Evolutionary conservation across 2,797 vertebrate species (phyloP).

Genomic region (Micrastur ruficollis): DNA sequence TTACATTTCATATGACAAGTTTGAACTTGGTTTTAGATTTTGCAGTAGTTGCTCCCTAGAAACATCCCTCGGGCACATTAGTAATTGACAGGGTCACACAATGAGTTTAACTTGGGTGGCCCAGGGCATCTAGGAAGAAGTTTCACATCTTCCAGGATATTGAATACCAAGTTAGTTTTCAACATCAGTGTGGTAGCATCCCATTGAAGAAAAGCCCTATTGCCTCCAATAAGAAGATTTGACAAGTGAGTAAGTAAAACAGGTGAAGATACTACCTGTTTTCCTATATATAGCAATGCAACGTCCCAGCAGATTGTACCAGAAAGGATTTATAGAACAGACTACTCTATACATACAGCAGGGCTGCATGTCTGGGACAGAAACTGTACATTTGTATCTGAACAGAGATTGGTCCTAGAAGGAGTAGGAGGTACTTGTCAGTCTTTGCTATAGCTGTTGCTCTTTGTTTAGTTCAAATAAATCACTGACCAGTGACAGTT

Average conservation of each 20-base stretch:
- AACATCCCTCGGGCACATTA: neutral
- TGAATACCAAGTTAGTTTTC: neutral
- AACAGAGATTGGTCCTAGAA: neutral
- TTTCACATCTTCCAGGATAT: neutral
- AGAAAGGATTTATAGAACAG: neutral
- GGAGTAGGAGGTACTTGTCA: neutral
- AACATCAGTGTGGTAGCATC: neutral
- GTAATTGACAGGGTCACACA: neutral
- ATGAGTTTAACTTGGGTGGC: neutral
- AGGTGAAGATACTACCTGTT: neutral
- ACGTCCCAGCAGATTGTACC: neutral
- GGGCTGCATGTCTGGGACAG: neutral
- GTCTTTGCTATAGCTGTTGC: neutral
- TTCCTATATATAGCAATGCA: neutral
- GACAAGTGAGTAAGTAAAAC: neutral
- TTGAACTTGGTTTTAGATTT: neutral
- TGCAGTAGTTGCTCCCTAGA: neutral
- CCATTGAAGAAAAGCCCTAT: neutral
- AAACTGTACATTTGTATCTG: fast-evolving
- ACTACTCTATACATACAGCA: neutral
- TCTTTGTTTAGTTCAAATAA: neutral
- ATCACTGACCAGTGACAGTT: neutral
- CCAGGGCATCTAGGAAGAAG: neutral
- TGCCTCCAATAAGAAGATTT: neutral
- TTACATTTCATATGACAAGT: neutral